phyloP scores from a whole-genome alignment of 2,113 vertebrate genomes.

The Oreochromis niloticus region DNA sequence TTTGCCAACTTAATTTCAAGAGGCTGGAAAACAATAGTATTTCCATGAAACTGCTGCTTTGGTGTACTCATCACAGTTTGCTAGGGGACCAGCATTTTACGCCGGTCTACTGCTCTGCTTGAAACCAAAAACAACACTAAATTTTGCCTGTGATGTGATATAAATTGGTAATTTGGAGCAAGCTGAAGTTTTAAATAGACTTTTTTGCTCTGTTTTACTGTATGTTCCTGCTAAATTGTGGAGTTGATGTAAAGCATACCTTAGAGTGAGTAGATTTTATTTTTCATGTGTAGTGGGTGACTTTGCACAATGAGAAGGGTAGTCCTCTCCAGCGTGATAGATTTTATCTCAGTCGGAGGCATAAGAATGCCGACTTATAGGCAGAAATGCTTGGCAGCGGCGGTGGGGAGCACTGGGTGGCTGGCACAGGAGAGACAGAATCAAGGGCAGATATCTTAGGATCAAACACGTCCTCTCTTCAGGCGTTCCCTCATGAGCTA shows the following conservation, averaged over 20 bases:
- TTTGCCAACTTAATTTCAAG: constrained; percentile 43
- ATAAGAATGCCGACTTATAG: constrained; percentile 49
- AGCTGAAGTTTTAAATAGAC: not conserved
- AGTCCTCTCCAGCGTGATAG: constrained; percentile 39
- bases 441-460: constrained; percentile 65
- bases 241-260: not conserved
- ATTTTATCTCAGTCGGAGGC: constrained; percentile 66
- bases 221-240: not conserved
- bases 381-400: constrained; percentile 37
- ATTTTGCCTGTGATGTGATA: not conserved
- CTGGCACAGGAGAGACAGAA: constrained; percentile 40
- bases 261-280: not conserved
- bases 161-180: not conserved
- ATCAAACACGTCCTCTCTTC: constrained; percentile 69
- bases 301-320: constrained; percentile 27
- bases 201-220: not conserved
- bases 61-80: not conserved
- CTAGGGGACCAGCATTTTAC: not conserved
- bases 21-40: not conserved
- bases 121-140: not conserved
- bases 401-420: constrained; percentile 19
- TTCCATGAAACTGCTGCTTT: constrained; percentile 11
- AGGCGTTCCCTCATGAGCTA: constrained; percentile 47
- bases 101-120: not conserved
- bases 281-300: constrained; percentile 25